Evolutionary conservation across 2,888 invertebrate genomes (phyloP), one percentile per base, ranked within the genome.

Genomic region (Cephonodes hylas): DNA sequence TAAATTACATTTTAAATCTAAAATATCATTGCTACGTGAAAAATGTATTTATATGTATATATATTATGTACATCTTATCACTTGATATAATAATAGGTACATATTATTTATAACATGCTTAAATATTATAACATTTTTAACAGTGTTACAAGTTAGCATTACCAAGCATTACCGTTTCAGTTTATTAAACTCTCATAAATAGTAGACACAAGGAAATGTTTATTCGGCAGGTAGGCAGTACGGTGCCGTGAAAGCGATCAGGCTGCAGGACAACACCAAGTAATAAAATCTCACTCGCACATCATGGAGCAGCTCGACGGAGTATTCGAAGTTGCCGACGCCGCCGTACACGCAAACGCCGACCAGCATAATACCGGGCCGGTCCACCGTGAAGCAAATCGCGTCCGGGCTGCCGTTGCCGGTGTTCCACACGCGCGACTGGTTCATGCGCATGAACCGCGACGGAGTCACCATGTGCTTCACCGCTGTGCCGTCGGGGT

Each of bases 401-500:
- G 99, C 99, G 89, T 99, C 99, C 0, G 99, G 98, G 8, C 98
- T 98, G 31, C 99, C 99, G 83, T 98, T 98, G 3, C 99, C 98
- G 0, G 99, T 98, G 84, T 99, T 99, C 99, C 99, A 99, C 0
- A 97, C 96, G 48, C 98, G 95, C 58, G 96, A 96, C 70, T 96
- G 95, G 83, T 98, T 98, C 48, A 97, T 96, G 57, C 98, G 95
- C 45, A 97, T 96, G 85, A 99, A 99, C 25, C 99, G 94, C 38
- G 97, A 96, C 0, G 98, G 97, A 0, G 98, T 98, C 48, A 96
- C 94, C 67, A 97, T 95, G 70, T 98, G 93, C 42, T 97, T 96
- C 56, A 97, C 93, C 0, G 84, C 71, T n/a, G 94, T 95, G 0
- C 95, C 94, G 34, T 95, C 95, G 72, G 95, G 94, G 44, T 96